Evolutionary conservation across 1,140 invertebrate species (phyloP).

Genomic region (Copidosoma floridanum): DNA sequence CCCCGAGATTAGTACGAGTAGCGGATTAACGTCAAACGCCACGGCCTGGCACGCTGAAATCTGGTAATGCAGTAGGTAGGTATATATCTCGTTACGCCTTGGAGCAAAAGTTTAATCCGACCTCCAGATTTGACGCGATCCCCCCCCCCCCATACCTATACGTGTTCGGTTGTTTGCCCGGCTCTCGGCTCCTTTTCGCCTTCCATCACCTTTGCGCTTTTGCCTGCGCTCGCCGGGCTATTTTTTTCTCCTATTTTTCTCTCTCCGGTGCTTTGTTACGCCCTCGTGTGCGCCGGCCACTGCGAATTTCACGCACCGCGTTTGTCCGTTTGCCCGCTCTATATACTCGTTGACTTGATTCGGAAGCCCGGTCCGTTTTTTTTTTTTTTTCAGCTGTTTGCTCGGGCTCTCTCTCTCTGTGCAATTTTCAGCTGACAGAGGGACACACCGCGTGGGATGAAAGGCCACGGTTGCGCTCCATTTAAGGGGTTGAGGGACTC

Average conservation of each 20-base stretch:
- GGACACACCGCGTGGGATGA: neutral
- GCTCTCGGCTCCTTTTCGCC: neutral
- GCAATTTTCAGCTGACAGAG: no score
- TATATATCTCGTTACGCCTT: slow-evolving; percentile 23
- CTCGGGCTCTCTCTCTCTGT: neutral
- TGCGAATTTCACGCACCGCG: neutral
- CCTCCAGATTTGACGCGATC: slow-evolving; percentile 13
- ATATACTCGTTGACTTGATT: no score
- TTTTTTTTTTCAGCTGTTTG: no score
- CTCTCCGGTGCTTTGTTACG: neutral
- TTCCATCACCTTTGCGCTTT: no score
- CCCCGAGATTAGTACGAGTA: slow-evolving; percentile 31
- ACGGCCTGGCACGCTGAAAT: slow-evolving; percentile 29
- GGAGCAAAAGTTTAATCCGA: slow-evolving; percentile 29
- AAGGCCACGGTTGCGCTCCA: slow-evolving; percentile 2
- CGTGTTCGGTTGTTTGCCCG: no score
- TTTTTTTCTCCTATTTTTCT: neutral
- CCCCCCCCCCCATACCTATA: no score
- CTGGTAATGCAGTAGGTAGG: slow-evolving; percentile 25
- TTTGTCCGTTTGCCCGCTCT: no score
- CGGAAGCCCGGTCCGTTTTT: no score
- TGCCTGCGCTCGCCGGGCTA: no score
- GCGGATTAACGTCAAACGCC: slow-evolving; percentile 29
- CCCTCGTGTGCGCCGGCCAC: neutral
- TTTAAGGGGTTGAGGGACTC: no score